Evolutionary conservation across 2,113 vertebrate species (phyloP).

Genomic region (Craseonycteris thonglongyai): DNA sequence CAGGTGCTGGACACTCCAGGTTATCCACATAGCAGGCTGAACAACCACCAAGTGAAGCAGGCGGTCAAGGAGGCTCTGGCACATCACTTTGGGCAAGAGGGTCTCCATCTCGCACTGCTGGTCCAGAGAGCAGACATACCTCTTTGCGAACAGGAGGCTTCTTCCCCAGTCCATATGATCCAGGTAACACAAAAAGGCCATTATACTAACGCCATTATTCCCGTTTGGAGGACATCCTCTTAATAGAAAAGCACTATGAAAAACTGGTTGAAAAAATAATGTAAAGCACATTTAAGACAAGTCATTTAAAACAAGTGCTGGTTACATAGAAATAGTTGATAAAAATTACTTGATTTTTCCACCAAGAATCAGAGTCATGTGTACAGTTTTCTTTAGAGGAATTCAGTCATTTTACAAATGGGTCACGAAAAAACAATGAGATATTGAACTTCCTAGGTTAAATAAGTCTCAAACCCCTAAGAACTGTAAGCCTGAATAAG

Average conservation of each 20-base stretch:
- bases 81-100: conserved; percentile 73
- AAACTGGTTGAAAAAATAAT: neutral
- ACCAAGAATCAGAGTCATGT: neutral
- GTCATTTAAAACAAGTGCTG: neutral
- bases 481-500: neutral
- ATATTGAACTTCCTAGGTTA: neutral
- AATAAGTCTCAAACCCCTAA: neutral
- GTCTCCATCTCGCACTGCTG: conserved; percentile 82
- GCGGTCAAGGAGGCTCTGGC: conserved; percentile 61
- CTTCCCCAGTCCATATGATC: conserved; percentile 63
- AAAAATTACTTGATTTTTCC: conserved; percentile 28
- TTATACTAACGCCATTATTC: neutral
- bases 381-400: neutral
- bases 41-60: conserved; percentile 65
- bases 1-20: conserved; percentile 84
- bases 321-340: neutral
- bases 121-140: conserved; percentile 82
- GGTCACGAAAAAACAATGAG: neutral
- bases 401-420: neutral
- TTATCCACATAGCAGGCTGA: conserved; percentile 76
- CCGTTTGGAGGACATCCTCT: neutral
- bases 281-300: neutral
- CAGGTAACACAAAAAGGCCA: conserved; percentile 67
- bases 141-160: conserved; percentile 49
- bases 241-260: neutral